These are phyloP conservation scores for Tethea ocularis DNA, from an alignment of 2,888 invertebrate genomes.

Conservation along the genomic window DNA sequence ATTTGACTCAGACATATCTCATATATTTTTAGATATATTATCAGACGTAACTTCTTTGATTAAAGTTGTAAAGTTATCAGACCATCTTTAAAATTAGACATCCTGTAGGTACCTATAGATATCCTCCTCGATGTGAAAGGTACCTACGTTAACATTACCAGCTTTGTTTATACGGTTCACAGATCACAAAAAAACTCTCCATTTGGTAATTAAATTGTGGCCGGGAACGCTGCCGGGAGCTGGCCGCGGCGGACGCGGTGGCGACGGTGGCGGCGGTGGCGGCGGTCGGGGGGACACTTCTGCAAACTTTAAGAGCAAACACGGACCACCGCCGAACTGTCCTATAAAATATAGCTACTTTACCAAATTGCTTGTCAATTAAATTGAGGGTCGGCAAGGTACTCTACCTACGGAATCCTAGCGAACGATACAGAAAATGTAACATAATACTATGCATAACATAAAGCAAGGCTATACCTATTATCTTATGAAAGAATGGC, in stretches of 20 bases:
- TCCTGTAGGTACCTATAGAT: background rate
- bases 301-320: conserved; percentile 66
- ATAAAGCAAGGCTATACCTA: background rate
- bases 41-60: background rate
- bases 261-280: no score
- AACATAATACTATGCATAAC: conserved; percentile 8
- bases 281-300: conserved; percentile 26
- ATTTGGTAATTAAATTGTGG: conserved; percentile 78
- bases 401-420: no score
- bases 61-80: background rate
- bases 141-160: background rate
- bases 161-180: conserved; percentile 56
- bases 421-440: conserved; percentile 13
- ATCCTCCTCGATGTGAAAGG: background rate
- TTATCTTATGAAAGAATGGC: no score
- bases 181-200: conserved; percentile 72
- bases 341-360: conserved; percentile 39
- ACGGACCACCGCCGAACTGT: conserved; percentile 31
- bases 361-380: conserved; percentile 50
- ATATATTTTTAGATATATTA: no score
- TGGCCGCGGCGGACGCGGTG: no score
- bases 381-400: conserved; percentile 32
- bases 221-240: conserved; percentile 34
- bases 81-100: background rate
- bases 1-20: no score